A percentile compares a stretch with the other conserved stretches of the same genome.
These are phyloP conservation scores for Chloroclysta siterata DNA, from an alignment of 2,888 invertebrate genomes.

Conservation along the genomic window DNA sequence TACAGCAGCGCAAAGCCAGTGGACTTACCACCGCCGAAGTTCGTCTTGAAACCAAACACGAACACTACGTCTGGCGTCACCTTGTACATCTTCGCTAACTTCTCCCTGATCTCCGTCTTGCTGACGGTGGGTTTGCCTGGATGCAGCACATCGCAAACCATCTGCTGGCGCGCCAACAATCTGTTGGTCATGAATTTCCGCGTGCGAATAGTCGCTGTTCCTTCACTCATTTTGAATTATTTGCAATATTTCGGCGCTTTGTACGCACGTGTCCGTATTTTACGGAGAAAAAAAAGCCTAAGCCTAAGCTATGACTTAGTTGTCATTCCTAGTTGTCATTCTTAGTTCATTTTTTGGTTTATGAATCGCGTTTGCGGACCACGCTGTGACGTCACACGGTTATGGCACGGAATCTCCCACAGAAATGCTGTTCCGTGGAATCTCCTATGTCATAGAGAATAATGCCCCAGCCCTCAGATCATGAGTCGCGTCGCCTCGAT, in stretches of 20 bases:
- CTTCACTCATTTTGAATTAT: slow-evolving; percentile 86
- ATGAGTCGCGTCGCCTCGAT: too few relatives aligned
- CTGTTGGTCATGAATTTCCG: slow-evolving; percentile 99
- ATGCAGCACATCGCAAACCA: slow-evolving; percentile 99
- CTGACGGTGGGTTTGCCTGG: slow-evolving; percentile 98
- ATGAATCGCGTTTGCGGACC: too few relatives aligned
- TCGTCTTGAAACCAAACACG: slow-evolving; percentile 98
- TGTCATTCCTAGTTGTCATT: too few relatives aligned
- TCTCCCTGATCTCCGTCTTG: slow-evolving; percentile 98
- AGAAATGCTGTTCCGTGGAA: too few relatives aligned
- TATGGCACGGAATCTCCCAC: too few relatives aligned
- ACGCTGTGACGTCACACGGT: too few relatives aligned
- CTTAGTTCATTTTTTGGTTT: too few relatives aligned
- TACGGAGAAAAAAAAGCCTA: slow-evolving; percentile 78
- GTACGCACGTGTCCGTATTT: slow-evolving; percentile 81
- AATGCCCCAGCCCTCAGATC: too few relatives aligned
- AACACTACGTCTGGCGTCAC: slow-evolving; percentile 97
- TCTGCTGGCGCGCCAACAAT: slow-evolving; percentile 98
- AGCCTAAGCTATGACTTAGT: too few relatives aligned
- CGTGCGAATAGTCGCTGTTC: slow-evolving; percentile 97
- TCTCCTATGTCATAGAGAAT: too few relatives aligned
- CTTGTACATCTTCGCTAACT: slow-evolving; percentile 99
- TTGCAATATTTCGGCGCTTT: slow-evolving; percentile 78
- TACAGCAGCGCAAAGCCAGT: slow-evolving; percentile 99
- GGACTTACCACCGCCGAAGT: slow-evolving; percentile 99